Evolutionary conservation across 2,113 vertebrate species (phyloP), one percentile per base, ranked within the genome.

Genomic region (Ia io): DNA sequence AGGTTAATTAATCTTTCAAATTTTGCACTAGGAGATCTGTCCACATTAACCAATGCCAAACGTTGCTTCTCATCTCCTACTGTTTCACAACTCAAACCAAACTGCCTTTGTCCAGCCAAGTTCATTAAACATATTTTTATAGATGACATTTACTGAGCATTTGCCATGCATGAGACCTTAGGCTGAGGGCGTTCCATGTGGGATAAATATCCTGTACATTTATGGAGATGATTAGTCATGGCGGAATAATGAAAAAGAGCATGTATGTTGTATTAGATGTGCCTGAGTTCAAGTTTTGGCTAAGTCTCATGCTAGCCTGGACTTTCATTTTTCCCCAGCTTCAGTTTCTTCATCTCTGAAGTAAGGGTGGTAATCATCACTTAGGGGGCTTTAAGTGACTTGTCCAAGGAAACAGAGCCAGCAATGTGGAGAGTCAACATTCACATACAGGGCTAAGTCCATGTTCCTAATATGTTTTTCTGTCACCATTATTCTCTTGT

Each of bases 1-100:
- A 94, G 23, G 42, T 32, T 89, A 96, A 95, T 94, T 77, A 79
- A 91, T 87, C 91, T 93, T 88, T 89, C 35, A 70, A 32, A 63
- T 87, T 85, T 78, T 87, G 61, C 35, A 61, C 25, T 49, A 86
- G 49, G 32, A 79, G 32, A 1, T 73, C 79, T 97, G 86, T 84
- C 76, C 56, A 67, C 35, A 70, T 76, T 71, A 84, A 74, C 25
- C 23, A 87, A 13, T 53, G 84, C 63, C 89, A 93, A 23, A 32
- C 23, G 80, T 59, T 84, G 56, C 56, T 71, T 87, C 32, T 61
- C 6, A 13, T 74, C 20, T n/a, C 51, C 49, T 92, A 9, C 35
- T 93, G 23, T 70, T 74, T 47, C 10, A 71, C 6, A 61, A 84
- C 37, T 63, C 53, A 71, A 44, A 35, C 35, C 30, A 71, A 85